These are phyloP conservation scores for Geothlypis trichas DNA, from an alignment of 2,113 vertebrate genomes.

Conservation along the genomic window DNA sequence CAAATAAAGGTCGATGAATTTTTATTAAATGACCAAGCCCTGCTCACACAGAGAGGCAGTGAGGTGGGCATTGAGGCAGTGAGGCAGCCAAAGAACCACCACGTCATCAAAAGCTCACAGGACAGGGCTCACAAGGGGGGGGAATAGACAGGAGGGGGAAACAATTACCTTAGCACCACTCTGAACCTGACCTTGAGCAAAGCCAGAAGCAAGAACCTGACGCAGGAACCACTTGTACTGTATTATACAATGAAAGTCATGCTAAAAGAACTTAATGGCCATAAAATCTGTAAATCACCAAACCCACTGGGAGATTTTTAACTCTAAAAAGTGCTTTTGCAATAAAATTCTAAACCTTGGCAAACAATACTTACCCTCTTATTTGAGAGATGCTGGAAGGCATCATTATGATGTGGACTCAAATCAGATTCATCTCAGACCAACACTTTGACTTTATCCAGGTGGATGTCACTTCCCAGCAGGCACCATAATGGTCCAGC, in stretches of 20 bases:
- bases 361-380: background rate
- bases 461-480: background rate
- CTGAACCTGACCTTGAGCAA: background rate
- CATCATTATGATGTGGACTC: background rate
- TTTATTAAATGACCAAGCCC: background rate
- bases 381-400: background rate
- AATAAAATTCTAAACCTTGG: background rate
- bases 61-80: background rate
- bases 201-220: background rate
- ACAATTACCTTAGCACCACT: background rate
- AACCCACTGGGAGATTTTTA: background rate
- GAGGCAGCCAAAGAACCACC: background rate
- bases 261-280: background rate
- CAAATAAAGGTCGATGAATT: background rate
- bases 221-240: background rate
- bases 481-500: background rate
- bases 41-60: background rate
- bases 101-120: background rate
- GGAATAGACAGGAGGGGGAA: background rate
- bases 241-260: background rate
- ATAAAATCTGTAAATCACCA: background rate
- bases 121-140: background rate
- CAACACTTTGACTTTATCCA: background rate
- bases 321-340: background rate
- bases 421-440: background rate